phyloP scores from a whole-genome alignment of 2,113 vertebrate species.

The Pseudorectes ferrugineus region DNA sequence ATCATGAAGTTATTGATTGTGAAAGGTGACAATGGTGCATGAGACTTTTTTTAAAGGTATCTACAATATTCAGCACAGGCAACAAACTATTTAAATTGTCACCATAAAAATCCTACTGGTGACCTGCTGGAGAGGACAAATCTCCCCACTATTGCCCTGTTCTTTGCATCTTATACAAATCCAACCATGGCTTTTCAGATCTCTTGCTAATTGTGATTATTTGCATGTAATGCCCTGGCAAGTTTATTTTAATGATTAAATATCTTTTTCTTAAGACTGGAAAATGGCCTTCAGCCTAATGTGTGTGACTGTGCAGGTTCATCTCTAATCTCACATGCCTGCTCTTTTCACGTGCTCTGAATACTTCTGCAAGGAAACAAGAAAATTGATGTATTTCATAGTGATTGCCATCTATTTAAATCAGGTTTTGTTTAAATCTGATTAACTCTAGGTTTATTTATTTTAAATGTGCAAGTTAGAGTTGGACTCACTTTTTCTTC shows the following conservation, averaged over 20 bases:
- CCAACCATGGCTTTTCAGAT: background rate
- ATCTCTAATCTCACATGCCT: slow-evolving; percentile 26
- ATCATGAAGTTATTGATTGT: background rate
- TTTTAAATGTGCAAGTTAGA: background rate
- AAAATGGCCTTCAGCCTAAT: slow-evolving; percentile 29
- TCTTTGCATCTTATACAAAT: background rate
- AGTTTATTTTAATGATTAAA: background rate
- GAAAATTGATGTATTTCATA: background rate
- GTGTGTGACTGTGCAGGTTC: background rate
- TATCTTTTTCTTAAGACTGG: background rate
- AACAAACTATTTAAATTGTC: background rate
- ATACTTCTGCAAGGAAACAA: background rate
- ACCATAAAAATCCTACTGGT: background rate
- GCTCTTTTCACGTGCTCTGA: background rate
- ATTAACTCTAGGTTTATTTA: background rate
- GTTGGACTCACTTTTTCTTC: background rate
- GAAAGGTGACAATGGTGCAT: background rate
- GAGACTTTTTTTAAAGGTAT: background rate
- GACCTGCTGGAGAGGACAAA: background rate
- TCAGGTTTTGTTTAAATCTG: background rate
- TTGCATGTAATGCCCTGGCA: background rate
- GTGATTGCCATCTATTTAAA: slow-evolving; percentile 19
- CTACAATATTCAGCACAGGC: background rate
- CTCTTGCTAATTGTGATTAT: background rate
- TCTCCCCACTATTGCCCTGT: background rate